Evolutionary conservation across 2,113 vertebrate species (phyloP).

Genomic region (Platysternon megacephalum): DNA sequence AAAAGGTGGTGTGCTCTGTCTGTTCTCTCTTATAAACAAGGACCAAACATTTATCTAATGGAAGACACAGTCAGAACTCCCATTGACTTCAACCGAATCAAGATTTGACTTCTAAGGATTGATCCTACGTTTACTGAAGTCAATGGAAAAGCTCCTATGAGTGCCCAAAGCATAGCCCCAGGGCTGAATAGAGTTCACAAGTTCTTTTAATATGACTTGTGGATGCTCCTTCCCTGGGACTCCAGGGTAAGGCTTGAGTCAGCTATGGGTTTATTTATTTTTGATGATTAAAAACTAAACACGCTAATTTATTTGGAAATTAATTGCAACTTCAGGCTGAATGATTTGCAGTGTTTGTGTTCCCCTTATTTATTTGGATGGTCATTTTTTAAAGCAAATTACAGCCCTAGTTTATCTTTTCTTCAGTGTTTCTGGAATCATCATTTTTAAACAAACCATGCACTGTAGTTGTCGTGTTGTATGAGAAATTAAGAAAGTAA

Average conservation of each 20-base stretch:
- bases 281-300: neutral
- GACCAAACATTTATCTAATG: neutral
- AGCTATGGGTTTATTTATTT: neutral
- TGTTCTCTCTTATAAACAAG: neutral
- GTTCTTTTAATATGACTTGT: rapidly evolving
- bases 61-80: neutral
- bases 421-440: neutral
- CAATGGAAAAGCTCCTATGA: neutral
- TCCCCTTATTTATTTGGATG: neutral
- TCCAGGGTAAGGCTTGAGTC: neutral
- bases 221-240: neutral
- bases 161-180: neutral
- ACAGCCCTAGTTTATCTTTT: neutral
- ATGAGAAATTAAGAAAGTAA: rapidly evolving
- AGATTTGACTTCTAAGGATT: neutral
- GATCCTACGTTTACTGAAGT: neutral
- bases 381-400: neutral
- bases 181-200: neutral
- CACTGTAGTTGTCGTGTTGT: neutral
- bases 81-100: neutral
- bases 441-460: neutral
- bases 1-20: neutral
- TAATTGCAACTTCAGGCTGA: neutral
- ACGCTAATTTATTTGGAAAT: neutral
- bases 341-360: neutral